Evolutionary conservation across 2,113 vertebrate species (phyloP).

Genomic region (Erinaceus europaeus): DNA sequence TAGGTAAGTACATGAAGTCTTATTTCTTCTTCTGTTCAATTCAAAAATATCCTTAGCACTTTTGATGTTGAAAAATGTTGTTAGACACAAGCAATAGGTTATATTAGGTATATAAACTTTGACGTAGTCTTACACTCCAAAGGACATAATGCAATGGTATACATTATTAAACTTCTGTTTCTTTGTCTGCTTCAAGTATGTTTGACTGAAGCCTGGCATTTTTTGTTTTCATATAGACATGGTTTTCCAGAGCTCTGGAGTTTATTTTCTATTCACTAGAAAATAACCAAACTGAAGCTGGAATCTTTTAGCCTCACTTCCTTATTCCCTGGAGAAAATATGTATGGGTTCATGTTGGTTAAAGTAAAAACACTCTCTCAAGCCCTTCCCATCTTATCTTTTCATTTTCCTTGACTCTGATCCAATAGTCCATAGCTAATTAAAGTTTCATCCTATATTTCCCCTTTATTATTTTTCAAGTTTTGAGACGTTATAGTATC

Average conservation of each 20-base stretch:
- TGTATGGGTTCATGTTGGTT: not conserved
- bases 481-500: too few species aligned
- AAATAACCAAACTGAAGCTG: not conserved
- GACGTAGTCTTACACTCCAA: not conserved
- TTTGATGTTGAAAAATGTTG: not conserved
- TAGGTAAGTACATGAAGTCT: not conserved
- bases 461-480: too few species aligned
- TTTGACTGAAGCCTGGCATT: not conserved
- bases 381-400: too few species aligned
- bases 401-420: too few species aligned
- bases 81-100: not conserved
- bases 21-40: not conserved
- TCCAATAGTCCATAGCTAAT: too few species aligned
- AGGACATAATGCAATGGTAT: not conserved
- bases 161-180: not conserved
- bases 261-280: slow-evolving; percentile 13
- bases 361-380: not conserved
- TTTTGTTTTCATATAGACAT: not conserved
- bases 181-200: not conserved
- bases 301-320: not conserved
- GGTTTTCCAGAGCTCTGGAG: not conserved
- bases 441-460: too few species aligned
- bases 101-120: not conserved
- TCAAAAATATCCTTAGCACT: not conserved
- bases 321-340: not conserved